Conservation (phyloP, 1,140 invertebrate species). For the Atta cephalotes region DNA sequence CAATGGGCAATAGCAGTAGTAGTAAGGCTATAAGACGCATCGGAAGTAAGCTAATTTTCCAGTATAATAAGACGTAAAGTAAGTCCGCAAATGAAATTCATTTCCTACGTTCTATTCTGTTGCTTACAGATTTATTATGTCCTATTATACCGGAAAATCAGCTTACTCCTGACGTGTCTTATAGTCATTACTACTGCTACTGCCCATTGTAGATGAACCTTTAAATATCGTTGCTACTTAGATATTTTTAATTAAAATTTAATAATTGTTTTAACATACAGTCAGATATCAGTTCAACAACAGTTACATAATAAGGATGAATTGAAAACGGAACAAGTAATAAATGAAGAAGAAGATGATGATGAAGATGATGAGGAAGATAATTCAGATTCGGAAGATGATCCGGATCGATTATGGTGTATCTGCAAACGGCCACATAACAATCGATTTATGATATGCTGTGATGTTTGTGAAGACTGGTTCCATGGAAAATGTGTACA, state of each 20-base stretch:
- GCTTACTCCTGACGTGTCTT: too few species aligned
- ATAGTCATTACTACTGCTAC: too few species aligned
- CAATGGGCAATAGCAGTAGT: too few species aligned
- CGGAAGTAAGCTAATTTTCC: too few species aligned
- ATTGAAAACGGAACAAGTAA: background rate
- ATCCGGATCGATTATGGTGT: slow-evolving; percentile 98
- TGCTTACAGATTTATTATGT: too few species aligned
- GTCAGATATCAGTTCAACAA: slow-evolving; percentile 46
- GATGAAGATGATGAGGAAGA: slow-evolving; percentile 86
- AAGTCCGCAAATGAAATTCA: too few species aligned
- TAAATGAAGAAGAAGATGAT: slow-evolving; percentile 78
- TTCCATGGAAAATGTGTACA: slow-evolving; percentile 98
- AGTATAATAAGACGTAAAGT: too few species aligned
- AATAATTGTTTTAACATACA: slow-evolving; percentile 31
- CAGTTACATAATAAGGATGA: slow-evolving; percentile 50
- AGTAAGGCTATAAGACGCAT: too few species aligned
- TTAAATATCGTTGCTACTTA: too few species aligned
- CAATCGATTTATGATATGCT: slow-evolving; percentile 99
- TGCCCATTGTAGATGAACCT: too few species aligned
- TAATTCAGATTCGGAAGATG: slow-evolving; percentile 93
- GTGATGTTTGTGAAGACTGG: slow-evolving; percentile 98
- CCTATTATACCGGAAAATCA: too few species aligned
- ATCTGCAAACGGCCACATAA: slow-evolving; percentile 98
- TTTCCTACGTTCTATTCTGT: too few species aligned
- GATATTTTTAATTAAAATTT: background rate